A percentile compares a stretch with the other conserved stretches of the same genome.
phyloP scores from a whole-genome alignment of 2,113 vertebrate species.

The Ameiurus melas region DNA sequence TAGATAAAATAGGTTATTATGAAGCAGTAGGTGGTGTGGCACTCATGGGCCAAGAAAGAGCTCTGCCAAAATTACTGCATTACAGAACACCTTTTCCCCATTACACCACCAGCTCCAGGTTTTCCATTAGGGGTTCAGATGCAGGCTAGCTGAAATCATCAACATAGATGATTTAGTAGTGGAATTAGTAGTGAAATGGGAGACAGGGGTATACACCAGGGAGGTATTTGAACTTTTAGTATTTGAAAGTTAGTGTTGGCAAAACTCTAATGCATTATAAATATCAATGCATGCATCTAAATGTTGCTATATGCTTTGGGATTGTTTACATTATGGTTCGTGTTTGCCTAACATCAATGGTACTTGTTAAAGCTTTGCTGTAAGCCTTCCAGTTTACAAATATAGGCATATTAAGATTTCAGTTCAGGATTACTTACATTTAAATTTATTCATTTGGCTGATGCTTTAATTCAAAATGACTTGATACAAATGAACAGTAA shows the following conservation, averaged over 20 bases:
- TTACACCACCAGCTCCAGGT: not conserved
- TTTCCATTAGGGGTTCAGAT: not conserved
- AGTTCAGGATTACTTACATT: not conserved
- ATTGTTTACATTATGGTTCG: not conserved
- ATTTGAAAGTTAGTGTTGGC: not conserved
- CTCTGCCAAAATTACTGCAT: not conserved
- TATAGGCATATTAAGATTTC: not conserved
- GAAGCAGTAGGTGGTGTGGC: not conserved
- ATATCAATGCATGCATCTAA: not conserved
- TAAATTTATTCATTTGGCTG: not conserved
- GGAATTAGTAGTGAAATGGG: not conserved
- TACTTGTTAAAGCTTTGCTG: not conserved
- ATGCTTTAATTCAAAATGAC: not conserved
- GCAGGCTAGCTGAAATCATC: not conserved
- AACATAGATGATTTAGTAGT: not conserved
- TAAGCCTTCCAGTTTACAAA: not conserved
- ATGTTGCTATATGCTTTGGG: not conserved
- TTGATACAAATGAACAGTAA: not conserved
- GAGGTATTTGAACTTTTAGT: not conserved
- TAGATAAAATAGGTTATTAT: constrained; percentile 14
- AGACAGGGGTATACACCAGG: not conserved
- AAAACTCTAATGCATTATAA: not conserved
- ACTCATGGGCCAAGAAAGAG: not conserved
- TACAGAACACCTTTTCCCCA: not conserved
- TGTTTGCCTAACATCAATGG: no score